A percentile compares a stretch with the other conserved stretches of the same genome.
phyloP scores from a whole-genome alignment of 2,888 invertebrate species.

The Didymodactylos carnosus region DNA sequence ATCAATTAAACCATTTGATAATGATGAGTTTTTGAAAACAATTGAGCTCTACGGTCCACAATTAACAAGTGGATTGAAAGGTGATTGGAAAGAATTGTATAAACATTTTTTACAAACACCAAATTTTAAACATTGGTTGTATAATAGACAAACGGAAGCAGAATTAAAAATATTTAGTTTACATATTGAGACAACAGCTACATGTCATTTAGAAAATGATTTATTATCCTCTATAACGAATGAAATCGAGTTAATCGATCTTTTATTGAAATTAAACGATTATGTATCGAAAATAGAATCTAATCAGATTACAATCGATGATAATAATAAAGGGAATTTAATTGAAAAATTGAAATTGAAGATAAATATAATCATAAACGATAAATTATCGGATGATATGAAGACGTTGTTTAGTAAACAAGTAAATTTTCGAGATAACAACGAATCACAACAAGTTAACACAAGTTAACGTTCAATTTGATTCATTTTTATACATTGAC shows the following conservation, averaged over 20 bases:
- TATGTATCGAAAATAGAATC: not conserved
- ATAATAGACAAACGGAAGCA: constrained; percentile 2
- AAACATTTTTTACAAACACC: constrained; percentile 26
- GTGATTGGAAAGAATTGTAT: constrained; percentile 88
- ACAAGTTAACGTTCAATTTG: too few relatives aligned
- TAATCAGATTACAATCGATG: not conserved
- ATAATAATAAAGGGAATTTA: not conserved
- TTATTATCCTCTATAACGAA: not conserved
- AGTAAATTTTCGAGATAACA: too few relatives aligned
- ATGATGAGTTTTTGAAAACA: constrained; percentile 75
- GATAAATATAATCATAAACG: not conserved
- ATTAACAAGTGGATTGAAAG: constrained; percentile 71
- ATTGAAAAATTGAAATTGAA: not conserved
- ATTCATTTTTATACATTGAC: too few relatives aligned
- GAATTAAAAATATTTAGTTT: not conserved
- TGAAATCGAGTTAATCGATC: not conserved
- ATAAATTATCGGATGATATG: not conserved
- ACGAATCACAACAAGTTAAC: too few relatives aligned
- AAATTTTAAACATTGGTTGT: constrained; percentile 6
- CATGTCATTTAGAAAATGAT: not conserved
- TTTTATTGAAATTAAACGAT: not conserved
- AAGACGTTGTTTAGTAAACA: not conserved
- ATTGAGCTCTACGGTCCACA: constrained; percentile 79
- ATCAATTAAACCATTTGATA: constrained; percentile 69
- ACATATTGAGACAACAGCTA: not conserved